These are phyloP conservation scores for Ctenochaetus hawaiiensis DNA, from an alignment of 2,797 vertebrate species.

Conservation along the genomic window DNA sequence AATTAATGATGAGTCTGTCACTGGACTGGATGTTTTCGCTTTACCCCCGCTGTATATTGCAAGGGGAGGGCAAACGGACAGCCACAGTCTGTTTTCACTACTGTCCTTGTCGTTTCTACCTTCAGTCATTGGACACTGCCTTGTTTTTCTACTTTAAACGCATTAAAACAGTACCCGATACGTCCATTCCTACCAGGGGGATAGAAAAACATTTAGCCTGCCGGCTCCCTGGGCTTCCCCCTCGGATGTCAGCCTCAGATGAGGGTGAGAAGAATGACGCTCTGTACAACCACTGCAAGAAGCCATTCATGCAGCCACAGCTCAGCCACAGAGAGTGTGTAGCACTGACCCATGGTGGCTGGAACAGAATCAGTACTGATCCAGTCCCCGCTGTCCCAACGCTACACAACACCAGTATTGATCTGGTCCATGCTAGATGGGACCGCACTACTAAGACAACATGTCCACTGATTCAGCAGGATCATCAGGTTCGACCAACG, in stretches of 20 bases:
- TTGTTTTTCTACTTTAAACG: slow-evolving; percentile 82
- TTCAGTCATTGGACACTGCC: slow-evolving; percentile 78
- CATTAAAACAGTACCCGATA: slow-evolving; percentile 89
- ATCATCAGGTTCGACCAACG: slow-evolving; percentile 32
- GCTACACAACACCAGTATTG: slow-evolving; percentile 80
- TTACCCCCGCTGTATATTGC: slow-evolving; percentile 53
- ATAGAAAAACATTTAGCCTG: slow-evolving; percentile 85
- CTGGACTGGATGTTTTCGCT: slow-evolving; percentile 82
- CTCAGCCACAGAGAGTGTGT: slow-evolving; percentile 70
- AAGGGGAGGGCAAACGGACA: slow-evolving; percentile 29
- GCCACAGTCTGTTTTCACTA: slow-evolving; percentile 77
- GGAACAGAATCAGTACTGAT: slow-evolving; percentile 84
- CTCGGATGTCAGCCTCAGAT: slow-evolving; percentile 83
- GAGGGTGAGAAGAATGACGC: slow-evolving; percentile 85
- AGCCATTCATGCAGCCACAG: slow-evolving; percentile 81
- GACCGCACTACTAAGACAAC: slow-evolving; percentile 54
- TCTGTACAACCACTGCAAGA: slow-evolving; percentile 85
- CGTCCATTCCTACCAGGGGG: slow-evolving; percentile 81
- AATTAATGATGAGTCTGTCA: slow-evolving; percentile 83
- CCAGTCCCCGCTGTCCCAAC: slow-evolving; percentile 68
- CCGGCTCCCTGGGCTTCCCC: slow-evolving; percentile 82
- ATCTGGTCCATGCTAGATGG: slow-evolving; percentile 65
- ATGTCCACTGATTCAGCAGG: slow-evolving; percentile 59
- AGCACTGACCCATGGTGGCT: slow-evolving; percentile 72
- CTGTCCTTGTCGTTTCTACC: slow-evolving; percentile 80